Evolutionary conservation across 2,797 vertebrate species (phyloP).

Genomic region (Calcarius lapponicus): DNA sequence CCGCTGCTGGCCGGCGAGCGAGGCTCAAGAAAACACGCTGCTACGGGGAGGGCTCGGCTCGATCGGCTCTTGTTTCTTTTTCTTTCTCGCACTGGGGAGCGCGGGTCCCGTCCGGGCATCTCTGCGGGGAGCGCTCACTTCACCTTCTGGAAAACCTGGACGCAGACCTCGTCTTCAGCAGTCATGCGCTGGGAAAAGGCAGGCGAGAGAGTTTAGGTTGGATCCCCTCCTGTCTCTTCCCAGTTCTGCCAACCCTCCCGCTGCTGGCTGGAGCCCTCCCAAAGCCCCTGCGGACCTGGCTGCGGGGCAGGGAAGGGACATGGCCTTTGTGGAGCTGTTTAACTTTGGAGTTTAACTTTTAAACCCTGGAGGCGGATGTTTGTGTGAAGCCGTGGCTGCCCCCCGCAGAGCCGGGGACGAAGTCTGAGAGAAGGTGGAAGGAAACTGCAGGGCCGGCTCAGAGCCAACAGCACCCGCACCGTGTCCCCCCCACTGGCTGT

Average conservation of each 20-base stretch:
- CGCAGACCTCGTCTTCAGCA: conserved; percentile 81
- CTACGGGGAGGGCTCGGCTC: neutral
- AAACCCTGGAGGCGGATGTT: conserved; percentile 49
- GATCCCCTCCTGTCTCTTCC: neutral
- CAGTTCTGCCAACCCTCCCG: neutral
- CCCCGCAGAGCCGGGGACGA: neutral
- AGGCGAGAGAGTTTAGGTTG: neutral
- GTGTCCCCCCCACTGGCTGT: neutral
- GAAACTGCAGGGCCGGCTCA: neutral
- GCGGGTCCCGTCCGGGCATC: neutral
- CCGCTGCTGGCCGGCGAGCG: neutral
- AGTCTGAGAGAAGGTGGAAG: neutral
- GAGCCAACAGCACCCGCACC: neutral
- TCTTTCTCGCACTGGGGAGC: neutral
- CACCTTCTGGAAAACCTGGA: conserved; percentile 91
- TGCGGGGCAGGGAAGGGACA: neutral
- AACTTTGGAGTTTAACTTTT: conserved; percentile 24
- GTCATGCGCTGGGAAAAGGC: conserved; percentile 83
- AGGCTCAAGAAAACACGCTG: neutral
- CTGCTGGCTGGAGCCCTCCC: neutral
- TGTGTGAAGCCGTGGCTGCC: conserved; percentile 3
- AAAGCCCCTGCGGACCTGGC: neutral
- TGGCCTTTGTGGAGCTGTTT: neutral
- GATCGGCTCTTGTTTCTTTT: neutral
- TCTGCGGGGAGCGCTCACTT: conserved; percentile 57